Evolutionary conservation across 1,140 invertebrate species (phyloP).

Genomic region (Rhopalosiphum maidis): DNA sequence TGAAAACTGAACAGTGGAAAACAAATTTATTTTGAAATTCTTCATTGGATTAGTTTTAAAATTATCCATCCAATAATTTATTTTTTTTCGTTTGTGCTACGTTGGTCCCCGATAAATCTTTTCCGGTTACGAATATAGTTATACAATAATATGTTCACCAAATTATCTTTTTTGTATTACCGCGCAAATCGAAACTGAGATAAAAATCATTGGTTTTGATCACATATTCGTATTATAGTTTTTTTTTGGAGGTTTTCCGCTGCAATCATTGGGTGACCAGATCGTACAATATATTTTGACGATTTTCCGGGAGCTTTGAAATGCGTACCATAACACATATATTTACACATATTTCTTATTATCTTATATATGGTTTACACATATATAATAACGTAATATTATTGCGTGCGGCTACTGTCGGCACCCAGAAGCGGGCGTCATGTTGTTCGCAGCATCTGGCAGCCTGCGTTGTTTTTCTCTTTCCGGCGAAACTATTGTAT

Average conservation of each 20-base stretch:
- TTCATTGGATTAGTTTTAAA: no score
- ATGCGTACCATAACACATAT: background rate
- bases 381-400: background rate
- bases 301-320: background rate
- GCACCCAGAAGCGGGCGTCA: background rate
- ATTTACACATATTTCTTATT: background rate
- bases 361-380: background rate
- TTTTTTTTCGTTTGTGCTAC: no score
- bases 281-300: background rate
- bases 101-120: background rate
- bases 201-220: background rate
- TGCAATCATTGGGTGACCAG: background rate
- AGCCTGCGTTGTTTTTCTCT: constrained; percentile 51
- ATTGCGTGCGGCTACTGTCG: background rate
- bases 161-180: background rate
- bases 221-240: background rate
- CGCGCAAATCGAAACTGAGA: background rate
- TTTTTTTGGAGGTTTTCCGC: background rate
- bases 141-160: background rate
- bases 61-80: background rate
- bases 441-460: constrained; percentile 30
- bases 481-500: constrained; percentile 57
- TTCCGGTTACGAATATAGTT: background rate
- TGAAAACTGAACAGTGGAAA: background rate
- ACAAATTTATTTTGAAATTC: background rate